Percentiles rank a stretch among this genome's conserved stretches.
Evolutionary conservation across 2,113 vertebrate genomes (phyloP).

Genomic region (Otocyon megalotis): DNA sequence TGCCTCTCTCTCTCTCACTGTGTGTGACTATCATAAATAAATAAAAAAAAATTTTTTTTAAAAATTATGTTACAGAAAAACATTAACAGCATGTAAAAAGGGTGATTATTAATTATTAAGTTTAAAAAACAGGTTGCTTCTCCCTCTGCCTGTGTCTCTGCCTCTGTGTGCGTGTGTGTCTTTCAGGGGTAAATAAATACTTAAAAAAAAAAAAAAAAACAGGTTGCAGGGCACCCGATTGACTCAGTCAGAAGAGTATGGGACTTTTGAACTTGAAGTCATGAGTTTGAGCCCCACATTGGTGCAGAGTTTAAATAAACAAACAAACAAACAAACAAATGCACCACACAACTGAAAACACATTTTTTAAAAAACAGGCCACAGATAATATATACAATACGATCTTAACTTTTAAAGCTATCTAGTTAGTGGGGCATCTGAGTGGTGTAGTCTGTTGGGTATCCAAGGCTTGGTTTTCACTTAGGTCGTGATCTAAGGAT

Average conservation of each 20-base stretch:
- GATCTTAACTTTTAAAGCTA: slow-evolving; percentile 25
- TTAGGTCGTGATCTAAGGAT: not conserved
- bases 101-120: not conserved
- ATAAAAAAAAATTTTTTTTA: too few relatives aligned
- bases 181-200: too few relatives aligned
- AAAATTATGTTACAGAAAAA: slow-evolving; percentile 10
- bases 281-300: not conserved
- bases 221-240: too few relatives aligned
- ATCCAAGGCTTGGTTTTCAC: not conserved
- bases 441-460: not conserved
- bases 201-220: too few relatives aligned
- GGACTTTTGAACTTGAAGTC: not conserved
- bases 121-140: not conserved
- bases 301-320: not conserved
- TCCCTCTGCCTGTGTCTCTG: too few relatives aligned
- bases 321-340: not conserved
- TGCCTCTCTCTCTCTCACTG: too few relatives aligned
- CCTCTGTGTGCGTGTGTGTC: too few relatives aligned
- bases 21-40: too few relatives aligned
- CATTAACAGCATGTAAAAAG: not conserved
- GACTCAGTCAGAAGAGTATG: not conserved
- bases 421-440: not conserved
- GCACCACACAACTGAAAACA: not conserved
- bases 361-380: not conserved
- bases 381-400: not conserved